Evolutionary conservation across 2,888 invertebrate genomes (phyloP).

Genomic region (Choristoneura rosaceana): DNA sequence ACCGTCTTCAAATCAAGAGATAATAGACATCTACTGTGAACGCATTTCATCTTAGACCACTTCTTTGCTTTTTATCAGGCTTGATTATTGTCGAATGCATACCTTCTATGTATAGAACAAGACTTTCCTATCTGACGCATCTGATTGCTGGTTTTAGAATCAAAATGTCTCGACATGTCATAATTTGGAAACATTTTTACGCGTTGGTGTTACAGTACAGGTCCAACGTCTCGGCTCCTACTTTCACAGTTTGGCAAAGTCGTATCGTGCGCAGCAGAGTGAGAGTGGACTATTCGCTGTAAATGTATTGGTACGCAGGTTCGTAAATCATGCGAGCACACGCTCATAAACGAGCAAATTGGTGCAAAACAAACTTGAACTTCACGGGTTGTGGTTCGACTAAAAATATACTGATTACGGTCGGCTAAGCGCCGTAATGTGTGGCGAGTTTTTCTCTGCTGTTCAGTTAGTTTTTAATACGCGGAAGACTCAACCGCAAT

Average conservation of each 20-base stretch:
- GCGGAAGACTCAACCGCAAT: background rate
- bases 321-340: constrained; percentile 35
- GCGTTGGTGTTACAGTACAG: background rate
- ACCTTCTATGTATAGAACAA: no score
- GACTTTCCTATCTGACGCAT: background rate
- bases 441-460: constrained; percentile 20
- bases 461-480: background rate
- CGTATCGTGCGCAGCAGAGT: constrained; percentile 35
- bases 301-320: background rate
- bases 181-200: background rate
- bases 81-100: no score
- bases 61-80: no score
- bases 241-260: constrained; percentile 38
- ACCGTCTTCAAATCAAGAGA: no score
- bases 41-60: no score
- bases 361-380: constrained; percentile 70
- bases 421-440: constrained; percentile 43
- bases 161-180: no score
- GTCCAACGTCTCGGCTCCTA: background rate
- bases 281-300: constrained; percentile 26
- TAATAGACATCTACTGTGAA: no score
- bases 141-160: background rate
- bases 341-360: constrained; percentile 49
- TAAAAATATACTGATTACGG: constrained; percentile 64
- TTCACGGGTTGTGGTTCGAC: constrained; percentile 59